These are phyloP conservation scores for Sterna hirundo DNA, from an alignment of 2,113 vertebrate genomes.

Conservation along the genomic window DNA sequence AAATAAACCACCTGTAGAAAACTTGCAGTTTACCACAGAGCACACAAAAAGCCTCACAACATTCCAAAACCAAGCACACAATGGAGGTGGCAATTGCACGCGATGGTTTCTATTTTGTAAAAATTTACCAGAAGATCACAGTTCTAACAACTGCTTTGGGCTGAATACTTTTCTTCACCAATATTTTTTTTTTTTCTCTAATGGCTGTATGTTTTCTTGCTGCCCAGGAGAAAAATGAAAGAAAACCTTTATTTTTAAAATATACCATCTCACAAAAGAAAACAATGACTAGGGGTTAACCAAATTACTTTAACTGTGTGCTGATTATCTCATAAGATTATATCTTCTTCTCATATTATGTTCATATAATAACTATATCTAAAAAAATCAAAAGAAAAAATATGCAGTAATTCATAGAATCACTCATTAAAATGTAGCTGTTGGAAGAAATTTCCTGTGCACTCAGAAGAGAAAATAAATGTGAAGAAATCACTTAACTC, in stretches of 20 bases:
- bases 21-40: neutral
- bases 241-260: neutral
- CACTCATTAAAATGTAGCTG: neutral
- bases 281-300: neutral
- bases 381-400: neutral
- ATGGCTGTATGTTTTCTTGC: neutral
- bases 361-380: neutral
- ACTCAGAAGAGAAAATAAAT: neutral
- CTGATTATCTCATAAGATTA: neutral
- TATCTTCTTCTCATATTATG: neutral
- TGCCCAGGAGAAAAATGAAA: neutral
- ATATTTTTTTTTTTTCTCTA: neutral
- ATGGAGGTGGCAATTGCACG: neutral
- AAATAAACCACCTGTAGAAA: neutral
- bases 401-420: neutral
- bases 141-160: neutral
- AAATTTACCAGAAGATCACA: neutral
- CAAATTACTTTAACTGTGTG: neutral
- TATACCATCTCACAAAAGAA: neutral
- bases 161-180: neutral
- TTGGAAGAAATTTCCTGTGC: conserved; percentile 1
- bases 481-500: neutral
- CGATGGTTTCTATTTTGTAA: neutral
- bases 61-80: neutral
- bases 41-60: neutral